These are phyloP conservation scores for Oreonectes daqikongensis DNA, from an alignment of 2,797 vertebrate species.

Conservation along the genomic window DNA sequence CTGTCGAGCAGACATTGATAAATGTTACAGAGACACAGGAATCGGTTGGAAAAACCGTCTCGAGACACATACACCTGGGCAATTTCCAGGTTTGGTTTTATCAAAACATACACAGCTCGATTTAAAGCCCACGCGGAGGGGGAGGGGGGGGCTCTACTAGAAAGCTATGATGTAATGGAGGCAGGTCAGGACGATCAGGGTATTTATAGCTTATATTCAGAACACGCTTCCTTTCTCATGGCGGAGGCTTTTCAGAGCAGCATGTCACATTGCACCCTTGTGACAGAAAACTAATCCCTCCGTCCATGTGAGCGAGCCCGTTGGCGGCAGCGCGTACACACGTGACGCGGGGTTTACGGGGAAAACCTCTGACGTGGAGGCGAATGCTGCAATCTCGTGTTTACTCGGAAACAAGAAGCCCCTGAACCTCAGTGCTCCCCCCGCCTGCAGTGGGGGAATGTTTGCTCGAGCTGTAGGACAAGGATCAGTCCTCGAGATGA, in stretches of 20 bases:
- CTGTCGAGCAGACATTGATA: neutral
- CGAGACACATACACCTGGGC: neutral
- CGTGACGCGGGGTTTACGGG: constrained; percentile 44
- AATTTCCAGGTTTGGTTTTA: constrained; percentile 32
- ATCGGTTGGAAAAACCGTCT: constrained; percentile 6
- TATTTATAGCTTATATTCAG: constrained; percentile 60
- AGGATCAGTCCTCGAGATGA: no score
- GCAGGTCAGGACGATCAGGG: constrained; percentile 47
- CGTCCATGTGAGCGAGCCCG: constrained; percentile 56
- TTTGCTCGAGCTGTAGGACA: neutral
- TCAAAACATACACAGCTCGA: constrained; percentile 36
- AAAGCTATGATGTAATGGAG: constrained; percentile 55
- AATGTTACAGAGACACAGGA: neutral
- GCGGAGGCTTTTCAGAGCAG: constrained; percentile 51
- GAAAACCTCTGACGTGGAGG: constrained; percentile 37
- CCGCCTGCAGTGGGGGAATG: neutral
- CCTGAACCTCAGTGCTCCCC: neutral
- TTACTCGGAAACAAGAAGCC: neutral
- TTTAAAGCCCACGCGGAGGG: neutral
- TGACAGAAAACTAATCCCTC: constrained; percentile 59
- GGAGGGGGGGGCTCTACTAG: neutral
- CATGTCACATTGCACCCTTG: constrained; percentile 70
- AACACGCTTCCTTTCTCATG: constrained; percentile 23
- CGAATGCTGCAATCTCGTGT: neutral
- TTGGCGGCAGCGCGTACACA: constrained; percentile 46